Conservation (phyloP, 2,113 vertebrate genomes). For the Neodon shergylaensis region DNA sequence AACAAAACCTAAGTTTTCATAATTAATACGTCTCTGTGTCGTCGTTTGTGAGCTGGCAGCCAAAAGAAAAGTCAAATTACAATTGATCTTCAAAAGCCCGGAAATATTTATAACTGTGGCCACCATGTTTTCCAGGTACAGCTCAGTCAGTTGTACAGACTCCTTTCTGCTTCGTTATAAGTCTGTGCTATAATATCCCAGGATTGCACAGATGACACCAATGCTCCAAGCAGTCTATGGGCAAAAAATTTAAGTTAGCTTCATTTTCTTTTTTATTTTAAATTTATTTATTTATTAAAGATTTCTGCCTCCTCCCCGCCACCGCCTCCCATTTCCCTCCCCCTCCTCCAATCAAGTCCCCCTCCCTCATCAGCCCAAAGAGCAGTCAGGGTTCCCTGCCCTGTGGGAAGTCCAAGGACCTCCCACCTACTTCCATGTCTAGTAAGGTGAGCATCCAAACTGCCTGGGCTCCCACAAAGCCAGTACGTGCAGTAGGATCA, state of each 20-base stretch:
- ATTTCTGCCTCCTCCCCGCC: too few relatives aligned
- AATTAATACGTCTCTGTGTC: not conserved
- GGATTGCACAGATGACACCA: not conserved
- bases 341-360: too few relatives aligned
- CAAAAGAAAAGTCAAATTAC: not conserved
- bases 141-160: slow-evolving; percentile 19
- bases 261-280: too few relatives aligned
- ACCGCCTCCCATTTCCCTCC: too few relatives aligned
- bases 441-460: too few relatives aligned
- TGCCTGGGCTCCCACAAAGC: too few relatives aligned
- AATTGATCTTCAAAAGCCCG: not conserved
- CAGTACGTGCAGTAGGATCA: too few relatives aligned
- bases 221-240: not conserved
- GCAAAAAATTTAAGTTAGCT: slow-evolving; percentile 18
- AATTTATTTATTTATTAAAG: too few relatives aligned
- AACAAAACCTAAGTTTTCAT: not conserved
- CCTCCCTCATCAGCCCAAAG: too few relatives aligned
- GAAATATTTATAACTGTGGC: slow-evolving; percentile 1
- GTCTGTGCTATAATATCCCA: not conserved
- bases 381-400: too few relatives aligned
- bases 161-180: not conserved
- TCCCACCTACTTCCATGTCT: too few relatives aligned
- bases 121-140: not conserved
- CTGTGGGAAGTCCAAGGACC: too few relatives aligned
- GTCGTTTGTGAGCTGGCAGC: not conserved